phyloP scores from a whole-genome alignment of 2,113 vertebrate species.

The Megaceryle torquata region DNA sequence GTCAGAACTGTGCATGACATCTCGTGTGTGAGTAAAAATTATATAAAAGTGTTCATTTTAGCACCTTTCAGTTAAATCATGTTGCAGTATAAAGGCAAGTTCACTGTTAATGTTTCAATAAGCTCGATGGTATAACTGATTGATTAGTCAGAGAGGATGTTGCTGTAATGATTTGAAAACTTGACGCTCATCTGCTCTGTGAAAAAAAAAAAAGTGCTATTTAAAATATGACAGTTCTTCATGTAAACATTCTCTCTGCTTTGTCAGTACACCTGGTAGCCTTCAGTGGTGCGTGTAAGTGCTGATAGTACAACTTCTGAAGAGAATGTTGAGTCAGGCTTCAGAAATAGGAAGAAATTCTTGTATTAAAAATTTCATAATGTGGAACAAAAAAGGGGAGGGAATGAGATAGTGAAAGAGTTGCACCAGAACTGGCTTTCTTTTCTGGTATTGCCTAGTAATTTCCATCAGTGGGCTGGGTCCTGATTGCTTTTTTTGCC shows the following conservation, averaged over 20 bases:
- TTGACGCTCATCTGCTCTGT: not conserved
- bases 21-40: conserved; percentile 24
- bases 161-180: not conserved
- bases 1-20: conserved; percentile 56
- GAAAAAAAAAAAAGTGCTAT: not conserved
- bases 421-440: not conserved
- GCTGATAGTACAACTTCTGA: not conserved
- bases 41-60: conserved; percentile 1
- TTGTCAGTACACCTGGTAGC: not conserved
- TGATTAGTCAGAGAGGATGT: not conserved
- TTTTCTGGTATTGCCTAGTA: not conserved
- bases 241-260: not conserved
- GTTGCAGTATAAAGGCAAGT: not conserved
- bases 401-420: not conserved
- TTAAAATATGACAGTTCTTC: not conserved
- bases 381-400: not conserved
- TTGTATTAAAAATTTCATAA: not conserved
- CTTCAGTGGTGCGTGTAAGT: not conserved
- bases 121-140: not conserved
- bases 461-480: not conserved
- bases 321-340: not conserved
- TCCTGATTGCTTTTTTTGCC: not conserved
- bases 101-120: not conserved
- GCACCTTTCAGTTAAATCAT: not conserved
- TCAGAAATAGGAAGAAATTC: not conserved